phyloP scores from a whole-genome alignment of 1,140 invertebrate species.

The Pantala flavescens region DNA sequence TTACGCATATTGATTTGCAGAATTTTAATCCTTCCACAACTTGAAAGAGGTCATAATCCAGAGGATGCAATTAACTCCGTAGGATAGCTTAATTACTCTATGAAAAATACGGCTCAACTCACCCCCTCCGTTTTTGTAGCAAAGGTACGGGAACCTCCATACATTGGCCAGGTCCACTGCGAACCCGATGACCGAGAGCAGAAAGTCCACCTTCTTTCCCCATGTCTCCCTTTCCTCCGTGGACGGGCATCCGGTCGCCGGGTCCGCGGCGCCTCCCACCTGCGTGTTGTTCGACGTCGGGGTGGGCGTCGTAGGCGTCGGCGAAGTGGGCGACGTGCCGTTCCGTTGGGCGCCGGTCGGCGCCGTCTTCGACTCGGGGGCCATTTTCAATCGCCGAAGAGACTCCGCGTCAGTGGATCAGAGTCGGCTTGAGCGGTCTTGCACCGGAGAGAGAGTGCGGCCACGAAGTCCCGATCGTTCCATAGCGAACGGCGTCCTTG shows the following conservation, averaged over 20 bases:
- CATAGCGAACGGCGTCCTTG: too few relatives aligned
- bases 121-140: constrained; percentile 40
- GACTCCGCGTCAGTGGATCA: too few relatives aligned
- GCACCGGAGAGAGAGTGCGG: too few relatives aligned
- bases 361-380: neutral
- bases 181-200: constrained; percentile 52
- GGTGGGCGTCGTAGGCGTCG: neutral
- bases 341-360: neutral
- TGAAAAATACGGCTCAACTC: too few relatives aligned
- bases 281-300: neutral
- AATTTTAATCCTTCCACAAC: too few relatives aligned
- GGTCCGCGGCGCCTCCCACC: neutral
- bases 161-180: constrained; percentile 52
- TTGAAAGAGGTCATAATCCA: too few relatives aligned
- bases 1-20: too few relatives aligned
- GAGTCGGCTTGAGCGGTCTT: too few relatives aligned
- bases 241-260: constrained; percentile 16
- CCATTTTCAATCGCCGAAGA: neutral
- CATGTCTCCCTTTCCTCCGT: constrained; percentile 40
- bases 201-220: constrained; percentile 55
- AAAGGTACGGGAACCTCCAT: constrained; percentile 42
- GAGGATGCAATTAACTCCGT: too few relatives aligned
- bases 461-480: too few relatives aligned
- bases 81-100: too few relatives aligned
- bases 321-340: neutral